Evolutionary conservation across 2,888 invertebrate genomes (phyloP).

Genomic region (Ommatoiulus sabulosus): DNA sequence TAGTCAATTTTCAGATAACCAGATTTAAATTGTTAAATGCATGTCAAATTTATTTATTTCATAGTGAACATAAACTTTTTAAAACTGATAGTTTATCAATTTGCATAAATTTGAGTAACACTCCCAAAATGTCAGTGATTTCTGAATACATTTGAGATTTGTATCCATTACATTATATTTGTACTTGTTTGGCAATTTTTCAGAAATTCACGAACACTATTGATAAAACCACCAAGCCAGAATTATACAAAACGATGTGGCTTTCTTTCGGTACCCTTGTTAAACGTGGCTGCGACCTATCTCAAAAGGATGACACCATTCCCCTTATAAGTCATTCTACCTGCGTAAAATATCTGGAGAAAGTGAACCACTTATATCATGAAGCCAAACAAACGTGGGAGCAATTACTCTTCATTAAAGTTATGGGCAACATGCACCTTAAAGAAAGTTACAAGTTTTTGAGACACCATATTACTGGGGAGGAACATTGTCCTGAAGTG

Average conservation of each 20-base stretch:
- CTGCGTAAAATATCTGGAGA: slow-evolving; percentile 55
- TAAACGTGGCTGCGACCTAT: slow-evolving; percentile 57
- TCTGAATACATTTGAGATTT: neutral
- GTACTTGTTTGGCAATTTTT: neutral
- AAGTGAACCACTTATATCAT: slow-evolving; percentile 31
- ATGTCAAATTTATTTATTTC: too few relatives aligned
- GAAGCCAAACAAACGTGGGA: slow-evolving; percentile 50
- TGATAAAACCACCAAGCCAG: slow-evolving; percentile 51
- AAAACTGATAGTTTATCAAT: too few relatives aligned
- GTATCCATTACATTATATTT: neutral
- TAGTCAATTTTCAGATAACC: too few relatives aligned
- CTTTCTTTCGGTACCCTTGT: slow-evolving; percentile 58
- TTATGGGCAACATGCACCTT: slow-evolving; percentile 64
- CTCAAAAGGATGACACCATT: slow-evolving; percentile 37
- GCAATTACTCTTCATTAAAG: slow-evolving; percentile 63
- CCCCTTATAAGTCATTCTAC: slow-evolving; percentile 20
- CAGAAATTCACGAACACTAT: slow-evolving; percentile 47
- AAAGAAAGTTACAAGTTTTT: slow-evolving; percentile 62
- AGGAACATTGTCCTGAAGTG: slow-evolving; percentile 60
- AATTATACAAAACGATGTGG: slow-evolving; percentile 50
- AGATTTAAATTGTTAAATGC: too few relatives aligned
- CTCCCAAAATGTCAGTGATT: too few relatives aligned
- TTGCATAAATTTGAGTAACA: too few relatives aligned
- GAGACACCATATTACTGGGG: slow-evolving; percentile 61
- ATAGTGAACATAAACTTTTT: too few relatives aligned